phyloP scores from a whole-genome alignment of 2,797 vertebrate genomes.

The Alca torda region DNA sequence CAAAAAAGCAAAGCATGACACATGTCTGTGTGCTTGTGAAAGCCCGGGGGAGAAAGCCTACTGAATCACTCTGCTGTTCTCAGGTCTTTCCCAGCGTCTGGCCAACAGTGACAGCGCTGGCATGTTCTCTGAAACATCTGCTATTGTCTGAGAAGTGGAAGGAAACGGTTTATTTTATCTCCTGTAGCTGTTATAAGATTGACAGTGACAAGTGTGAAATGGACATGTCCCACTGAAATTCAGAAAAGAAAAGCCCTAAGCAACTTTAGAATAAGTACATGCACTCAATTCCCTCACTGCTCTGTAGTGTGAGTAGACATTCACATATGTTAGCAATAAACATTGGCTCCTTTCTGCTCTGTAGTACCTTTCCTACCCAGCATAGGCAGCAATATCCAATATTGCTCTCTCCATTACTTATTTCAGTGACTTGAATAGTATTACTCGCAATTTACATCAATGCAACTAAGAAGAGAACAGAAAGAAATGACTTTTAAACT shows the following conservation, averaged over 20 bases:
- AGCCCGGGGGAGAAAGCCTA: not conserved
- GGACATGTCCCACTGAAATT: slow-evolving; percentile 1
- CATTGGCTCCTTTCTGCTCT: not conserved
- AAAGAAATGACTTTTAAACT: not conserved
- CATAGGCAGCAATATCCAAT: not conserved
- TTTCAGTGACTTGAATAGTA: not conserved
- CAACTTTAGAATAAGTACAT: not conserved
- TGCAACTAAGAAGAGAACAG: not conserved
- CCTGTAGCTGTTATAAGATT: slow-evolving; percentile 22
- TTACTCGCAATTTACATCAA: not conserved
- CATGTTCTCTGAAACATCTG: slow-evolving; percentile 28
- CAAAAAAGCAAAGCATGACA: not conserved
- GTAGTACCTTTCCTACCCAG: not conserved
- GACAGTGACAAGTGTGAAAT: slow-evolving; percentile 47
- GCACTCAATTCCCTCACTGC: not conserved
- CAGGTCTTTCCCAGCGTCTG: not conserved
- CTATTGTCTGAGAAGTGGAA: slow-evolving; percentile 31
- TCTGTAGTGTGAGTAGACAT: not conserved
- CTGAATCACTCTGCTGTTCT: not conserved
- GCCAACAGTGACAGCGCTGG: not conserved
- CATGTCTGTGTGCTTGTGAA: not conserved
- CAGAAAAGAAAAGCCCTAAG: slow-evolving; percentile 13
- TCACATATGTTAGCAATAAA: slow-evolving; percentile 13
- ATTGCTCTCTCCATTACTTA: not conserved
- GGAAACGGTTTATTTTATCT: slow-evolving; percentile 36